Evolutionary conservation across 1,140 invertebrate genomes (phyloP), one percentile per base, ranked within the genome.

Genomic region (Chironomus tepperi): DNA sequence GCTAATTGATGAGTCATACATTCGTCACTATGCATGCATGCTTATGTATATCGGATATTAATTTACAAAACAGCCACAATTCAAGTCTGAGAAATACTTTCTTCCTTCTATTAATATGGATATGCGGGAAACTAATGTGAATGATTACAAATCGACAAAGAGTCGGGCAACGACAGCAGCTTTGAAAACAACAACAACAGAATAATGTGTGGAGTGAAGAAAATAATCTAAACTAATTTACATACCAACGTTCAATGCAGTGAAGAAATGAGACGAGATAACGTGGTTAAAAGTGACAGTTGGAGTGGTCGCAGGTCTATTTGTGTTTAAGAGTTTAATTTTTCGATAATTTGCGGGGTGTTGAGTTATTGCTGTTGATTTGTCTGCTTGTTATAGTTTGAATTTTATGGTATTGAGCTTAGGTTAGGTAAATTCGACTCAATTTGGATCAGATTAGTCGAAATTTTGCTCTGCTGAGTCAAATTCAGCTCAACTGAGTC

Each of bases 61-160:
- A 34, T 34, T 34, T 34, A 34, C 24, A 34, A 34, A 34, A n/a
- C n/a, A 34, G 24, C 24, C 24, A 34, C 24, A 34, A 34, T 34
- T 57, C 15, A 5, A n/a, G 9, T 5, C 47, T n/a, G 12, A 9
- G 43, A 47, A 12, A 47, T 47, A 47, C 47, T n/a, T 34, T 34
- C 5, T 34, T 34, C 5, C 24, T 34, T 34, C 24, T 34, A 34
- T 34, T 34, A 5, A 57, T n/a, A 57, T 57, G 47, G n/a, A 57
- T 15, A 57, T 57, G 47, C 47, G 47, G 47, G 47, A 57, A 57
- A 57, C 47, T 57, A 57, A 57, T 57, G 3, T 57, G 47, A 57
- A 57, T 57, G 47, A 57, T 57, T 57, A 57, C 47, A 57, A 57
- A 57, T 57, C 47, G 47, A 57, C 47, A 57, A n/a, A n/a, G 10